Percentiles rank a stretch among this genome's conserved stretches.
phyloP scores from a whole-genome alignment of 2,797 vertebrate species.

The Hydrophis major region DNA sequence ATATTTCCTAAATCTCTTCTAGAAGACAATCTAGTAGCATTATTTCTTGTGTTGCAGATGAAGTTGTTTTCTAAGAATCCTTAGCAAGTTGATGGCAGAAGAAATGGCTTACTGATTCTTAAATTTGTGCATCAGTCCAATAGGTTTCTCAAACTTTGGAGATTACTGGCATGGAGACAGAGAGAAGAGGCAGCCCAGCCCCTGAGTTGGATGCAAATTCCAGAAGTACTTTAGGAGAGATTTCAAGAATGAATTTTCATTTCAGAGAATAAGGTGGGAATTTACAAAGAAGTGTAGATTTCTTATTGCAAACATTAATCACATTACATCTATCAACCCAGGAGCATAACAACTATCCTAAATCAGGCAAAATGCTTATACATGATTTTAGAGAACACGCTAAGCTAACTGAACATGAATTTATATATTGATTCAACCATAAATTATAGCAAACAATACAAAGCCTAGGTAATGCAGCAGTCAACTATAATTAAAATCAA shows the following conservation, averaged over 20 bases:
- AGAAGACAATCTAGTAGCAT: not conserved
- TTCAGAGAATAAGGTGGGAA: not conserved
- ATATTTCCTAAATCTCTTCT: not conserved
- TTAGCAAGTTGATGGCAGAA: not conserved
- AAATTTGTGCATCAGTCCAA: not conserved
- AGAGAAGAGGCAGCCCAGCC: not conserved
- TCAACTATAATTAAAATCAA: not conserved
- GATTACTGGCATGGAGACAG: not conserved
- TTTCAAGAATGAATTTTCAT: not conserved
- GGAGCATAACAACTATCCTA: not conserved
- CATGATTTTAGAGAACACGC: not conserved
- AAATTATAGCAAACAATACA: not conserved
- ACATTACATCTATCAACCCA: not conserved
- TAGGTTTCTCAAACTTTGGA: not conserved
- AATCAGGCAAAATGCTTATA: not conserved
- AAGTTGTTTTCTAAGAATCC: not conserved
- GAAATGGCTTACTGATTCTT: not conserved
- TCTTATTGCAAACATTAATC: not conserved
- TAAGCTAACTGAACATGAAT: not conserved
- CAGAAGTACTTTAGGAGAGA: not conserved
- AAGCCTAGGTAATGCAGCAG: not conserved
- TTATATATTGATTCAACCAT: not conserved
- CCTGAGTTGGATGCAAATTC: not conserved
- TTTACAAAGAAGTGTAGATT: not conserved
- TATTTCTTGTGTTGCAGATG: not conserved